Percentiles rank a stretch among this genome's conserved stretches.
phyloP scores from a whole-genome alignment of 37 sponge, comb jelly and placozoan species.

The Diacarnus erythraeanus region DNA sequence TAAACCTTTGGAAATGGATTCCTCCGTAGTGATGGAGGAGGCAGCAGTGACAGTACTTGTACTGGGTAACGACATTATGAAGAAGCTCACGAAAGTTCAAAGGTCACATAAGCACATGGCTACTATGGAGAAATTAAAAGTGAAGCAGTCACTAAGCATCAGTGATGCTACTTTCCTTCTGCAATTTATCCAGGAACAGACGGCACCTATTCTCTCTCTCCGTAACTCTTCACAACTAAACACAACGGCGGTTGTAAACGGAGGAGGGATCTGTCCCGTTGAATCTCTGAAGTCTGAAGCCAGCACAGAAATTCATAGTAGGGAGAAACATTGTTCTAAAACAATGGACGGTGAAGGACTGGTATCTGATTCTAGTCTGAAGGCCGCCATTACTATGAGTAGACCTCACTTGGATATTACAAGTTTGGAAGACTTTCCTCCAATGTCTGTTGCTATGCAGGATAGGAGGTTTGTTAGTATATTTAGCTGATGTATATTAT shows the following conservation, averaged over 20 bases:
- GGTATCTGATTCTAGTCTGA: too few relatives aligned
- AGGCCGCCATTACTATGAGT: too few relatives aligned
- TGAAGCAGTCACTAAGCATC: constrained; percentile 7
- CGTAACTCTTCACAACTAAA: neutral
- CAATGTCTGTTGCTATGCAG: constrained; percentile 8
- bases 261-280: too few relatives aligned
- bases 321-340: neutral
- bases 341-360: too few relatives aligned
- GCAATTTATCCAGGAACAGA: constrained; percentile 38
- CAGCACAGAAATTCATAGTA: too few relatives aligned
- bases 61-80: neutral
- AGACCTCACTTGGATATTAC: constrained; percentile 5
- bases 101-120: constrained; percentile 5
- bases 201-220: constrained; percentile 31
- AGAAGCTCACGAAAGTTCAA: neutral
- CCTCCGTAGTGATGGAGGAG: neutral
- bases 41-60: neutral
- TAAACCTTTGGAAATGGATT: neutral
- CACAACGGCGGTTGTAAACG: neutral
- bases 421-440: constrained; percentile 47
- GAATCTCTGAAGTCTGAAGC: too few relatives aligned
- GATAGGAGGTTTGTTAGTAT: too few relatives aligned
- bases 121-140: neutral
- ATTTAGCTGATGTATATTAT: too few relatives aligned
- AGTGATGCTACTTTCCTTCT: constrained; percentile 33